phyloP scores from a whole-genome alignment of 2,113 vertebrate species.

The Elgaria multicarinata region DNA sequence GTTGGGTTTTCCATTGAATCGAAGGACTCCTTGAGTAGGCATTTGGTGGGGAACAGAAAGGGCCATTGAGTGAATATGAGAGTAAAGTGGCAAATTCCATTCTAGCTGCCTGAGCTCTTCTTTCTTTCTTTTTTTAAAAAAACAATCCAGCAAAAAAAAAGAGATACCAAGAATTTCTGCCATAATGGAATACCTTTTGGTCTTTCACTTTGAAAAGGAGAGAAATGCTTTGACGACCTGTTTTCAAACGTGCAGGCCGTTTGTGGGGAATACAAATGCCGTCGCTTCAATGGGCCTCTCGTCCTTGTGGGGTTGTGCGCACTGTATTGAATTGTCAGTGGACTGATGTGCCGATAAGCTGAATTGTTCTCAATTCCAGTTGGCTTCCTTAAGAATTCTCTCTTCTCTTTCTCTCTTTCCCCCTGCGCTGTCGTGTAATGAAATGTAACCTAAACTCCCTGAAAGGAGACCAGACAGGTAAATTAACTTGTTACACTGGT shows the following conservation, averaged over 20 bases:
- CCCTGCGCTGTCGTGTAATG: conserved; percentile 44
- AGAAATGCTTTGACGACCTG: conserved; percentile 38
- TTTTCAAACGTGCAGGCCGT: conserved; percentile 40
- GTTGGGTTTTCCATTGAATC: conserved; percentile 41
- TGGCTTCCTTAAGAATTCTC: conserved; percentile 56
- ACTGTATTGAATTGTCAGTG: conserved; percentile 31
- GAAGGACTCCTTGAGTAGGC: conserved; percentile 25
- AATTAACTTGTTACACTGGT: conserved; percentile 45
- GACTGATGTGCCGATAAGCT: conserved; percentile 52
- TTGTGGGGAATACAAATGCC: conserved; percentile 50
- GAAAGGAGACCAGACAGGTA: conserved; percentile 57
- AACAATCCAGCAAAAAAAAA: conserved; percentile 16
- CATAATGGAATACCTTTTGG: conserved; percentile 44
- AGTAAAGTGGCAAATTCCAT: conserved; percentile 57
- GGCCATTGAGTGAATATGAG: conserved; percentile 49
- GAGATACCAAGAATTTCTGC: conserved; percentile 45
- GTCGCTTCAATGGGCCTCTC: conserved; percentile 43
- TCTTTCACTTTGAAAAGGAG: conserved; percentile 28
- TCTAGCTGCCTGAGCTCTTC: conserved; percentile 31
- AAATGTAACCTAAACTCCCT: conserved; percentile 60
- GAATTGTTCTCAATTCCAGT: conserved; percentile 56
- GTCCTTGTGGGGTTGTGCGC: conserved; percentile 40
- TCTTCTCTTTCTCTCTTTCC: not conserved
- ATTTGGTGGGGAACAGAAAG: conserved; percentile 54
- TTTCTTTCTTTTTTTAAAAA: not conserved